Conservation (phyloP, 2,797 vertebrate species). For the Pelochelys cantorii region DNA sequence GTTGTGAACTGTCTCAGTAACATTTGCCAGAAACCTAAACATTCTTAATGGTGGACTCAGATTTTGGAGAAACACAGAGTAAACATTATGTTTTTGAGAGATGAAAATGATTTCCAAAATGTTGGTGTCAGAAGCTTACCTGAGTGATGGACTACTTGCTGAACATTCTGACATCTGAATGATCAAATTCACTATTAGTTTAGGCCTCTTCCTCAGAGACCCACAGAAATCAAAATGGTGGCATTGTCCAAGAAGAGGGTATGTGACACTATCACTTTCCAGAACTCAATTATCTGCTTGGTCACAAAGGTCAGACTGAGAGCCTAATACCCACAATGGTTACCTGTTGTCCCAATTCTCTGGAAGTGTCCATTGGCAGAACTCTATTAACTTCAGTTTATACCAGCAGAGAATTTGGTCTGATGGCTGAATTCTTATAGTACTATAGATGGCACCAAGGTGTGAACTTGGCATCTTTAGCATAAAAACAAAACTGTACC, state of each 20-base stretch:
- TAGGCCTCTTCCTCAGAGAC: not conserved
- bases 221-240: not conserved
- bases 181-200: not conserved
- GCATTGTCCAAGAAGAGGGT: accelerated
- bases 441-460: not conserved
- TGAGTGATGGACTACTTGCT: not conserved
- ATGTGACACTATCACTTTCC: not conserved
- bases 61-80: not conserved
- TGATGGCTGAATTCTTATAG: not conserved
- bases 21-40: not conserved
- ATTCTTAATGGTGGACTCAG: not conserved
- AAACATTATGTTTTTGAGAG: not conserved
- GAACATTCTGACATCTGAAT: not conserved
- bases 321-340: not conserved
- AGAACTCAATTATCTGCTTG: not conserved
- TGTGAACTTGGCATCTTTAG: not conserved
- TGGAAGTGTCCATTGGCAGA: not conserved
- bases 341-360: not conserved
- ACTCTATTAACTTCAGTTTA: accelerated
- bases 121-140: not conserved
- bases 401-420: not conserved
- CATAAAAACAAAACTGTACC: not conserved
- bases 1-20: not conserved
- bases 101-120: not conserved
- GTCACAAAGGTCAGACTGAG: not conserved